Percentiles rank a stretch among this genome's conserved stretches.
phyloP scores from a whole-genome alignment of 2,113 vertebrate species.

The Microcebus griseorufus region DNA sequence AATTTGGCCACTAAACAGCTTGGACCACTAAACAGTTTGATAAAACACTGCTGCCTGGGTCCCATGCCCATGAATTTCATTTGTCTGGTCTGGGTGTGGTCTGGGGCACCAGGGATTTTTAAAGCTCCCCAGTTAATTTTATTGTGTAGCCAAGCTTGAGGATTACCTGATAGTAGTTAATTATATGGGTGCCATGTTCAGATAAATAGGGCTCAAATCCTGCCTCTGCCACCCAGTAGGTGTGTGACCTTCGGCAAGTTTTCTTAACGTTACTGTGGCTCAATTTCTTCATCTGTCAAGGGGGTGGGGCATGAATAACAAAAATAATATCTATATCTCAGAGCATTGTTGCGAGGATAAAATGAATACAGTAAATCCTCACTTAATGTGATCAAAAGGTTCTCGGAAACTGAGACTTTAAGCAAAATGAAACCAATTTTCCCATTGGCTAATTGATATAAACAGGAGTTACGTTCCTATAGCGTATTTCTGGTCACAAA shows the following conservation, averaged over 20 bases:
- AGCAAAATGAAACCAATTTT: neutral
- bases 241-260: neutral
- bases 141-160: neutral
- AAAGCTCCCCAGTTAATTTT: neutral
- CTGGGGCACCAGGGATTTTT: neutral
- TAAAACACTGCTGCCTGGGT: neutral
- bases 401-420: neutral
- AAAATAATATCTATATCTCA: neutral
- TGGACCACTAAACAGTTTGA: neutral
- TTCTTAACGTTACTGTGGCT: neutral
- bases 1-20: neutral
- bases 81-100: neutral
- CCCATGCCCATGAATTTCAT: neutral
- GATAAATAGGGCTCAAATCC: neutral
- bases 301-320: neutral
- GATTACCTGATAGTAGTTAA: neutral
- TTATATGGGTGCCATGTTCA: neutral
- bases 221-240: neutral
- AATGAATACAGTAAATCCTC: neutral
- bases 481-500: neutral
- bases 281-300: neutral
- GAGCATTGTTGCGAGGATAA: neutral
- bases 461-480: neutral
- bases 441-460: neutral
- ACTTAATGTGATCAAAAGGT: neutral